Conservation (phyloP, 1,140 invertebrate genomes). For the Asbolus verrucosus region DNA sequence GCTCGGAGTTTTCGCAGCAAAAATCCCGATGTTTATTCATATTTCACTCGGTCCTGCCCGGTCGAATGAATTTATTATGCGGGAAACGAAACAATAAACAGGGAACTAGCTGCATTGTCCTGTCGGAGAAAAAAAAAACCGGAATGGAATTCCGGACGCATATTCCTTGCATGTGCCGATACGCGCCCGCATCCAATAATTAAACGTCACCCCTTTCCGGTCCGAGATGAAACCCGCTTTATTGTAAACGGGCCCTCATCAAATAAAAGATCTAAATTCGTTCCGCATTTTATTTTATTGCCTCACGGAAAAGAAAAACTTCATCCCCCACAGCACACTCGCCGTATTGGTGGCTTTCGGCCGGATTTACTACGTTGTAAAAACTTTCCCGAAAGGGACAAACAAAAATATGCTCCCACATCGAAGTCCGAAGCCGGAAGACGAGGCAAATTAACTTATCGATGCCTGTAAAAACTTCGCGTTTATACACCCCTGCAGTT, state of each 20-base stretch:
- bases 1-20: too few species aligned
- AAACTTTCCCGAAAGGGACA: slow-evolving; percentile 15
- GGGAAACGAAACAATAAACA: neutral
- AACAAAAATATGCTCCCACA: slow-evolving; percentile 18
- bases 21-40: slow-evolving; percentile 5
- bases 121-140: too few species aligned
- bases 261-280: slow-evolving; percentile 47
- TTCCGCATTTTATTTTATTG: slow-evolving; percentile 47
- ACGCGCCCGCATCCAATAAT: neutral
- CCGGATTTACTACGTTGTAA: slow-evolving; percentile 20
- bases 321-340: too few species aligned
- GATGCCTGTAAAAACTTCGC: neutral
- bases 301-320: slow-evolving; percentile 42
- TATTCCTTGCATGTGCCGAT: too few species aligned
- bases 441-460: slow-evolving; percentile 23
- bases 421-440: neutral
- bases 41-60: neutral
- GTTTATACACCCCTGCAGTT: neutral
- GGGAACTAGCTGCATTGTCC: too few species aligned
- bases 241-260: slow-evolving; percentile 10
- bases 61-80: slow-evolving; percentile 3
- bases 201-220: too few species aligned
- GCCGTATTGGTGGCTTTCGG: neutral
- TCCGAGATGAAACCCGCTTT: neutral
- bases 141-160: too few species aligned